Conservation (phyloP, 2,113 vertebrate species). For the Chaetura pelagica region DNA sequence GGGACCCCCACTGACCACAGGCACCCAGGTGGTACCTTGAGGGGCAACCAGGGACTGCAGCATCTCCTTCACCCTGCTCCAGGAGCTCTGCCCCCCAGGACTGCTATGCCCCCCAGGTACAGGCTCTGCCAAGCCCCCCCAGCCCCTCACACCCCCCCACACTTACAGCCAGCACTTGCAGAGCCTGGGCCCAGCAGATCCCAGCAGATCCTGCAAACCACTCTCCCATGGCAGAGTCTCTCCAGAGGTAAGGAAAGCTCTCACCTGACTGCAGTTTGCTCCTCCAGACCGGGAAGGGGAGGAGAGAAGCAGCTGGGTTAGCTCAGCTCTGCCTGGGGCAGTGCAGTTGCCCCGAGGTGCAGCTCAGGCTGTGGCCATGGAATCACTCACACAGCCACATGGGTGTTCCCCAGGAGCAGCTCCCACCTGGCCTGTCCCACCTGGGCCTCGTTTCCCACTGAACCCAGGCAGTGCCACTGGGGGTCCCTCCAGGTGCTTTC, state of each 20-base stretch:
- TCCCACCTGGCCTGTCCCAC: not conserved
- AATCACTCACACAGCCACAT: not conserved
- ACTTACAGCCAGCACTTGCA: slow-evolving; percentile 57
- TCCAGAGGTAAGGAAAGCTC: not conserved
- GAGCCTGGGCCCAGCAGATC: slow-evolving; percentile 40
- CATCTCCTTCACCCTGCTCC: not conserved
- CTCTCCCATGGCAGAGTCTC: slow-evolving; percentile 49
- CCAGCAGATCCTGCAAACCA: not conserved
- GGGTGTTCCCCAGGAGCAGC: not conserved
- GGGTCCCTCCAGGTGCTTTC: not conserved
- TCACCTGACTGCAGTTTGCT: not conserved
- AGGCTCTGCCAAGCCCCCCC: not conserved
- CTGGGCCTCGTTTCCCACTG: not conserved
- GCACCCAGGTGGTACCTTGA: not conserved
- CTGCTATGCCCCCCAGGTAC: not conserved
- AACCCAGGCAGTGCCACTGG: not conserved
- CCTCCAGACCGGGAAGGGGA: not conserved
- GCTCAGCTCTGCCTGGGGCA: not conserved
- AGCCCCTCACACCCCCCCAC: not conserved
- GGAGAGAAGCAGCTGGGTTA: not conserved
- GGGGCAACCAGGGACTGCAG: not conserved
- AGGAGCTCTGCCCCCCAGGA: not conserved
- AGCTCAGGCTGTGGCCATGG: not conserved
- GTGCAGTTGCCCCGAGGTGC: not conserved
- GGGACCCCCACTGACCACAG: not conserved